A percentile compares a stretch with the other conserved stretches of the same genome.
phyloP scores from a whole-genome alignment of 2,797 vertebrate species.

The Scomberomorus guttatus region DNA sequence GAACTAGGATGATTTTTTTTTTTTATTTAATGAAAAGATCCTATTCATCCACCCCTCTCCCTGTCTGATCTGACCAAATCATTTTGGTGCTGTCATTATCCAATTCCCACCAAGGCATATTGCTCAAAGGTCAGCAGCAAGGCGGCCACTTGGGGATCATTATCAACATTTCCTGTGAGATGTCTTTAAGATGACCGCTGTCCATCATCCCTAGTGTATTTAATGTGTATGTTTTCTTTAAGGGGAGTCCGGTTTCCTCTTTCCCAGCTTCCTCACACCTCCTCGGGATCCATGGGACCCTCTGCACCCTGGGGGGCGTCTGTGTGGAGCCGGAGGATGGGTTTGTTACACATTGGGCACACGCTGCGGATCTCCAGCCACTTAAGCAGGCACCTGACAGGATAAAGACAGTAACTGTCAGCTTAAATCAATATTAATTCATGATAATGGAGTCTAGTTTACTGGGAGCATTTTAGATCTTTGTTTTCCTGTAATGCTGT shows the following conservation, averaged over 20 bases:
- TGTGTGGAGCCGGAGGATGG: conserved; percentile 87
- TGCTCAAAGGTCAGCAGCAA: conserved; percentile 62
- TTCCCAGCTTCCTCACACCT: conserved; percentile 80
- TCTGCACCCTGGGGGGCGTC: conserved; percentile 83
- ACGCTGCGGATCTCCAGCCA: conserved; percentile 91
- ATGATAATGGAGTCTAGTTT: not conserved
- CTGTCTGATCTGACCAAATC: conserved; percentile 56
- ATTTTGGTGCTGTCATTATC: conserved; percentile 56
- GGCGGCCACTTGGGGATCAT: conserved; percentile 60
- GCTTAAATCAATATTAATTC: not conserved
- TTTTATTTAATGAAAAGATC: conserved; percentile 57
- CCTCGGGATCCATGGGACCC: conserved; percentile 86
- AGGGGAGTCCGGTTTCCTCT: conserved; percentile 33
- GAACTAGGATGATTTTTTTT: conserved; percentile 61
- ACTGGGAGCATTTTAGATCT: not conserved
- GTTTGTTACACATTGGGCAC: conserved; percentile 91
- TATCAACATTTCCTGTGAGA: conserved; percentile 74
- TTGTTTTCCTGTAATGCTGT: not conserved
- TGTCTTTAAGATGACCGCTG: conserved; percentile 69
- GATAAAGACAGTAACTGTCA: not conserved
- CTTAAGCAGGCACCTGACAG: conserved; percentile 88
- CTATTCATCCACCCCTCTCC: conserved; percentile 55
- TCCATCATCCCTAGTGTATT: conserved; percentile 71
- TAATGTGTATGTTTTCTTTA: conserved; percentile 62
- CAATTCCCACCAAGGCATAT: conserved; percentile 62